phyloP scores from a whole-genome alignment of 2,113 vertebrate species.

The Felis chaus region DNA sequence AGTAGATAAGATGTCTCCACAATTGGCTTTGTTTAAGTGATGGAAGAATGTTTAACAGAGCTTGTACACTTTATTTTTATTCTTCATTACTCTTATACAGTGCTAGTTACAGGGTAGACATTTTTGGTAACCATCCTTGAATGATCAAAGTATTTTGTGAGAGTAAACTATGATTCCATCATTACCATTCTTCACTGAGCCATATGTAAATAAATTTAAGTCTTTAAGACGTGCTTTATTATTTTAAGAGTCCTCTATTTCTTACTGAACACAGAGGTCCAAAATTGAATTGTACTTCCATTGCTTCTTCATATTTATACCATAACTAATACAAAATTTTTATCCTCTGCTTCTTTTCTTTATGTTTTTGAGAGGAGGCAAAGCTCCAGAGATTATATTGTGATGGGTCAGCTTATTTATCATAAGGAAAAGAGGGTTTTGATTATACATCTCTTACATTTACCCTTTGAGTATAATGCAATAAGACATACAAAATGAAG shows the following conservation, averaged over 20 bases:
- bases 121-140: neutral
- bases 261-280: neutral
- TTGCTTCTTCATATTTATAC: neutral
- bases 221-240: neutral
- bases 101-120: neutral
- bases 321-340: neutral
- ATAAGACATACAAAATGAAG: neutral
- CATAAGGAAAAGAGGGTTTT: neutral
- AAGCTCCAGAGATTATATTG: neutral
- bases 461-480: neutral
- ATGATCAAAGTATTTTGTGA: neutral
- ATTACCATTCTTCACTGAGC: neutral
- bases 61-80: neutral
- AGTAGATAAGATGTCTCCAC: neutral
- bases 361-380: neutral
- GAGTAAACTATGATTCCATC: neutral
- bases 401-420: neutral
- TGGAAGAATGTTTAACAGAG: neutral
- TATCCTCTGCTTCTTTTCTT: neutral
- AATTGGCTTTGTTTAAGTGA: neutral
- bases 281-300: neutral
- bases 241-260: neutral
- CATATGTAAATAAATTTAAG: neutral
- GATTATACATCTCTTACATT: neutral
- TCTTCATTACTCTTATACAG: neutral